Evolutionary conservation across 2,113 vertebrate genomes (phyloP), one percentile per base, ranked within the genome.

Genomic region (Conger conger): DNA sequence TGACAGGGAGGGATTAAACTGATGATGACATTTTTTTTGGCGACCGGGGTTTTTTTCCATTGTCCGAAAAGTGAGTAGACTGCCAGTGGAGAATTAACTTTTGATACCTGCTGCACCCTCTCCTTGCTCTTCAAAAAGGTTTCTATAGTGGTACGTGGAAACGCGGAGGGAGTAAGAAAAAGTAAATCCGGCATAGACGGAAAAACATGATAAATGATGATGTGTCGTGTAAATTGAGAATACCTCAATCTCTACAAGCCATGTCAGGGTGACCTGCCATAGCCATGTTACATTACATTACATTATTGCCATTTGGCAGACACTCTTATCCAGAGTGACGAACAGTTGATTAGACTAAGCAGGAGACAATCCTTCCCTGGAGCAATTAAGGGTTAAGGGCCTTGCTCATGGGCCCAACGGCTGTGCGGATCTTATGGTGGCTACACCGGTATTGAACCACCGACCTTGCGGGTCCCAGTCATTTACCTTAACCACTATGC

Each of bases 1-100:
- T 57, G 79, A 80, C 50, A 80, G 15, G 20, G 42, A 45, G 27
- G 42, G 79, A 80, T 80, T 80, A 80, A 45, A 80, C 23, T 50
- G 38, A n/a, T 45, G 79, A 23, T 45, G 38, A 45, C 40, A 27
- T 80, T 20, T 3, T 20, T 3, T 40, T 30, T 36, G 38, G 27
- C 42, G 27, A 38, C 37, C 40, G 1, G 38, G 23, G n/a, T n/a
- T 20, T n/a, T 36, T 80, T 38, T 45, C 15, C 27, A 20, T n/a
- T 42, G 40, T 42, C 38, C n/a, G 78, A 80, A 45, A 11, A 23
- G 79, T 9, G 79, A 33, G 57, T 63, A 27, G 57, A 63, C 57
- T 13, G 57, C 57, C 11, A 30, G 27, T 33, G 68, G 68, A 15
- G 15, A 33, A 73, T 73, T 33, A 20, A 6, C 27, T n/a, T 33